Conservation (phyloP, 1,140 invertebrate species). For the Brachionus rotundiformis region DNA sequence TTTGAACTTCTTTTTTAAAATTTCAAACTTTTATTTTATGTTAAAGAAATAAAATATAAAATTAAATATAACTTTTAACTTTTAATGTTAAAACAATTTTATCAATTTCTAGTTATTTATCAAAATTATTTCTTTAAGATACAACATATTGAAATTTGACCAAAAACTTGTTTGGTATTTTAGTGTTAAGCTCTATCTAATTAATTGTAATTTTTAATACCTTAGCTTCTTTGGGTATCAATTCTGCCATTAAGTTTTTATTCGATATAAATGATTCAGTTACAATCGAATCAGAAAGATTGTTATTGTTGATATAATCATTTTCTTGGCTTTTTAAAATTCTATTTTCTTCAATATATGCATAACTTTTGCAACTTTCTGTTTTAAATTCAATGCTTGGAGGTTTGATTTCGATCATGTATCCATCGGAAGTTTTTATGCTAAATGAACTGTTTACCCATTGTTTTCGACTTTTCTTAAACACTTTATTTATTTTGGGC, state of each 20-base stretch:
- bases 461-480: not conserved
- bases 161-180: too few relatives aligned
- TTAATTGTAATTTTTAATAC: too few relatives aligned
- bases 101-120: too few relatives aligned
- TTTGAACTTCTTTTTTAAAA: too few relatives aligned
- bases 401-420: conserved; percentile 18
- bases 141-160: too few relatives aligned
- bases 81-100: too few relatives aligned
- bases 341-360: not conserved
- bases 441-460: conserved; percentile 24
- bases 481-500: not conserved
- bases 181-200: too few relatives aligned
- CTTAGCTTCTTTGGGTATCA: not conserved
- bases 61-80: not conserved
- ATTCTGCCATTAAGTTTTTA: not conserved
- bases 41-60: too few relatives aligned
- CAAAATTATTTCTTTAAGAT: too few relatives aligned
- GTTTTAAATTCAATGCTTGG: not conserved
- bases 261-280: not conserved
- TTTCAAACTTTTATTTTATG: too few relatives aligned
- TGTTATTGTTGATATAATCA: too few relatives aligned
- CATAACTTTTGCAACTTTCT: not conserved
- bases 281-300: not conserved
- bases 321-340: too few relatives aligned
- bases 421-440: conserved; percentile 40